Evolutionary conservation across 1,140 invertebrate genomes (phyloP).

Genomic region (Drosophila lowei): DNA sequence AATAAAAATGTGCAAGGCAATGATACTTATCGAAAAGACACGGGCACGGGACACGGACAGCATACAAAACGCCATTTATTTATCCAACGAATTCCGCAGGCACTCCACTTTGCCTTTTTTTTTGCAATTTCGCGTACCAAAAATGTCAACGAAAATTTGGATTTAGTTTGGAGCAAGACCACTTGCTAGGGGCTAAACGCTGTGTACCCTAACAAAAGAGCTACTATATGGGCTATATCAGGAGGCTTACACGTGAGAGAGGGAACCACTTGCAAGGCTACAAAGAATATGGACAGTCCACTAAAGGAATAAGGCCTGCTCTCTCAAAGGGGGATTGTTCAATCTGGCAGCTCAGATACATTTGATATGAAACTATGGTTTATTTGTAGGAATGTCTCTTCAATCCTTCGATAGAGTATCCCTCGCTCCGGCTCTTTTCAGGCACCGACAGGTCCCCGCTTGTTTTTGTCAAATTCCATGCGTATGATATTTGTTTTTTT

Average conservation of each 20-base stretch:
- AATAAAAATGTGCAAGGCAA: constrained; percentile 22
- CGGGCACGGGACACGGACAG: constrained; percentile 15
- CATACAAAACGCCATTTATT: constrained; percentile 45
- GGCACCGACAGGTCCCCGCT: not conserved
- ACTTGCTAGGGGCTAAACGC: constrained; percentile 17
- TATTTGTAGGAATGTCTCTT: no score
- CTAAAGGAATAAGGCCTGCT: no score
- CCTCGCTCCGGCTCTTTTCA: not conserved
- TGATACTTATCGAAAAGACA: constrained; percentile 42
- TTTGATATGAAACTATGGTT: no score
- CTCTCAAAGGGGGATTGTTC: no score
- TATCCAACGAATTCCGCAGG: constrained; percentile 50
- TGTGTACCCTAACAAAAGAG: constrained; percentile 11
- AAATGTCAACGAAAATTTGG: constrained; percentile 45
- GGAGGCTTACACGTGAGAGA: no score
- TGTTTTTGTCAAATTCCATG: constrained; percentile 62
- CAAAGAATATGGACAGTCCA: no score
- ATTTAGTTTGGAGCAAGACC: constrained; percentile 34
- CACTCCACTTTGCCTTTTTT: constrained; percentile 35
- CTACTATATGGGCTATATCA: no score
- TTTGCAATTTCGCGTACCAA: constrained; percentile 55
- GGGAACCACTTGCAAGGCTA: no score
- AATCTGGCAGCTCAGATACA: not conserved
- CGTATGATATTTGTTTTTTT: constrained; percentile 40
- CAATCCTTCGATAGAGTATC: not conserved